Percentiles rank a stretch among this genome's conserved stretches.
Conservation (phyloP, 2,888 invertebrate species). For the Aphrophora alni region DNA sequence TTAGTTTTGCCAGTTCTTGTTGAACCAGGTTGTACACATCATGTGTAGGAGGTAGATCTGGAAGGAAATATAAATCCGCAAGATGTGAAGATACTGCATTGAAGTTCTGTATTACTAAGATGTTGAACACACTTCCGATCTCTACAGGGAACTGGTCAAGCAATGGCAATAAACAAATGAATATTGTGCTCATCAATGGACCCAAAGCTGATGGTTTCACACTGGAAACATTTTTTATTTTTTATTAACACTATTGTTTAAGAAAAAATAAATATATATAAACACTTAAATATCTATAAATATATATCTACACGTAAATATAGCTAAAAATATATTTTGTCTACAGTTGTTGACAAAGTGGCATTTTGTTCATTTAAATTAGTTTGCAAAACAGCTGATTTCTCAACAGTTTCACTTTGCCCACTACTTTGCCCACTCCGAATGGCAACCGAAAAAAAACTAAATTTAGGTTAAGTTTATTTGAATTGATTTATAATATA, state of each 20-base stretch:
- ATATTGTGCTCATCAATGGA: conserved; percentile 81
- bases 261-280: too few species aligned
- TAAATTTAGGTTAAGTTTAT: too few species aligned
- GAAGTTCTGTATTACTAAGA: conserved; percentile 76
- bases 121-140: conserved; percentile 79
- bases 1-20: conserved; percentile 22
- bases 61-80: conserved; percentile 83
- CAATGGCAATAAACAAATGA: conserved; percentile 79
- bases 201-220: conserved; percentile 66
- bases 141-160: conserved; percentile 71
- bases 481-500: too few species aligned
- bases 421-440: too few species aligned
- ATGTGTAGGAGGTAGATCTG: conserved; percentile 57
- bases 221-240: neutral
- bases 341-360: too few species aligned
- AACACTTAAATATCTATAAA: too few species aligned
- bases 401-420: too few species aligned
- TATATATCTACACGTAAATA: too few species aligned
- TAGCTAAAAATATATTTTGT: too few species aligned
- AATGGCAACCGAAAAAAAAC: too few species aligned
- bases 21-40: conserved; percentile 32
- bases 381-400: too few species aligned
- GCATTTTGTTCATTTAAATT: too few species aligned
- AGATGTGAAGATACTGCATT: conserved; percentile 71
- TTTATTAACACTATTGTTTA: neutral